Base-by-base conservation (phyloP, 2,797 vertebrate genomes). In the Gadopsis marmoratus region DNA sequence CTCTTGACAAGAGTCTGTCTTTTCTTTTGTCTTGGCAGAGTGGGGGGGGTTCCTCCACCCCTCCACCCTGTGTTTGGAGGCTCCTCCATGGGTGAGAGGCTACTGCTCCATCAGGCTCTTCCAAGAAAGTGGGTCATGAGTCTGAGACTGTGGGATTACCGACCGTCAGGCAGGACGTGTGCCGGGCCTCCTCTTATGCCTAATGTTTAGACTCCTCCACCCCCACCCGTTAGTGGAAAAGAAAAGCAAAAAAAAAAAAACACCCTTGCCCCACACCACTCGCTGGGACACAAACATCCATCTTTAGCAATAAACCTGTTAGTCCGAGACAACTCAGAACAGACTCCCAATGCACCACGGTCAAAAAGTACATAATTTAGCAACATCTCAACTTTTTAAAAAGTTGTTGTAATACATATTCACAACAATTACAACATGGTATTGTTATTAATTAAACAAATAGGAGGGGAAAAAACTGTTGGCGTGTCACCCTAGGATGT, bases 41-140 rank as follows among this genome's bases (percentile, higher is more conserved):
- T 51, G 48, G 54, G 69, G 74, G 26, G 82, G 63, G 61, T 29
- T 55, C 66, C 66, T 81, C 61, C 63, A 76, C 86, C 89, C 86
- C 67, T 71, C 69, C 84, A 69, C 62, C 74, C 79, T 65, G 76
- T 76, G 94, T 94, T 91, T 93, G 91, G 90, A 93, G 90, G 86
- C 82, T 90, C 85, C 86, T 93, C 83, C 72, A 5, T 84, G 84
- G 74, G 82, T 86, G 80, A 87, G 87, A 90, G 85, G 79, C 87
- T 64, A 59, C 85, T 83, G 83, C 87, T 88, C 90, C 83, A 81
- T 84, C 87, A 80, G 54, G 76, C 90, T 93, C 86, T 91, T 95
- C 94, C 95, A 94, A 86, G 94, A 95, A 96, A 95, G 93, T 96
- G 93, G 95, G 95, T 95, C 95, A 96, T 88, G 94, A 95, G 94